Percentiles rank a stretch among this genome's conserved stretches.
These are phyloP conservation scores for Dendroctonus valens DNA, from an alignment of 1,140 invertebrate species.

Conservation along the genomic window DNA sequence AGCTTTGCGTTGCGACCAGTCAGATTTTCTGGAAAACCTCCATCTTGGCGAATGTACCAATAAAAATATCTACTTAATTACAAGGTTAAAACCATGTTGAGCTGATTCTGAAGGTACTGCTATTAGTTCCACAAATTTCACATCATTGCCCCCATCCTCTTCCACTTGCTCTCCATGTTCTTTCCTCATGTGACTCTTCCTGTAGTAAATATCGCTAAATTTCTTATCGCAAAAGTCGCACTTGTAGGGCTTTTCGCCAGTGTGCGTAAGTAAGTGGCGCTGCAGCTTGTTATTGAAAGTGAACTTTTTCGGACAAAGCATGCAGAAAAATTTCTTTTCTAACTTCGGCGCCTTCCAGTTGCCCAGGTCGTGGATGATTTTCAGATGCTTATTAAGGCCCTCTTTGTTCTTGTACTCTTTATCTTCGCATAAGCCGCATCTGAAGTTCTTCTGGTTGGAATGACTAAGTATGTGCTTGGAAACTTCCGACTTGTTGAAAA, in stretches of 20 bases:
- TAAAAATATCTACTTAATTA: no score
- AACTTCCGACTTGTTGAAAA: constrained; percentile 95
- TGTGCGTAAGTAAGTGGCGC: constrained; percentile 33
- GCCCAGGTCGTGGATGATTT: constrained; percentile 33
- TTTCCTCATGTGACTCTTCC: constrained; percentile 34
- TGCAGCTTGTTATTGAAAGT: constrained; percentile 37
- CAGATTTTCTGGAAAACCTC: no score
- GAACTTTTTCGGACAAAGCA: constrained; percentile 36
- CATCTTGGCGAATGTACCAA: no score
- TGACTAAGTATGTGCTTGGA: constrained; percentile 97
- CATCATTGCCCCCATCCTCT: constrained; percentile 6
- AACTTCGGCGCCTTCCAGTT: constrained; percentile 29
- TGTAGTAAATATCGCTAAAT: constrained; percentile 36
- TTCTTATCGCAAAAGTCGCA: constrained; percentile 35
- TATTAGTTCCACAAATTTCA: no score
- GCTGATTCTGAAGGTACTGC: no score
- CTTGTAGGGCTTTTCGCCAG: constrained; percentile 35
- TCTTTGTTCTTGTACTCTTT: constrained; percentile 56
- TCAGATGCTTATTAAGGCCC: constrained; percentile 36
- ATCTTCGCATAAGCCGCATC: constrained; percentile 86
- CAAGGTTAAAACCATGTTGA: no score
- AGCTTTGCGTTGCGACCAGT: no score
- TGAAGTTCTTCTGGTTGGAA: constrained; percentile 93
- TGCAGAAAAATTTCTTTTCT: constrained; percentile 35
- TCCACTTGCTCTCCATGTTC: constrained; percentile 32